Percentiles rank a stretch among this genome's conserved stretches.
These are phyloP conservation scores for Apostichopus parvimensis DNA, from an alignment of 35 echinoderm and acorn worm genomes.

Conservation along the genomic window DNA sequence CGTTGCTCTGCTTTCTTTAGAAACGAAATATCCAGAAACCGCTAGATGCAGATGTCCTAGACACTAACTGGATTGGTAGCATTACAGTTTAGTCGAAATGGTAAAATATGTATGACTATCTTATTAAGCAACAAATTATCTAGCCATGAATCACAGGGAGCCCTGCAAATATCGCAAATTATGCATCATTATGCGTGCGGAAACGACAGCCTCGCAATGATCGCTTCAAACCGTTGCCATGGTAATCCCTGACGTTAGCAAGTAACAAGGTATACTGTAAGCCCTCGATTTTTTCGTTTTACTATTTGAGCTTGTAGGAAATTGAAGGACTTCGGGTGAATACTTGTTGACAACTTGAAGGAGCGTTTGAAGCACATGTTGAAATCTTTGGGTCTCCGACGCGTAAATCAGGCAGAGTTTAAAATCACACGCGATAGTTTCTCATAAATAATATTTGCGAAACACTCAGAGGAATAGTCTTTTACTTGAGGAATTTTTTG, in stretches of 20 bases:
- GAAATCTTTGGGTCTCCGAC: background rate
- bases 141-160: background rate
- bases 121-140: too few species aligned
- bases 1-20: too few species aligned
- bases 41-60: too few species aligned
- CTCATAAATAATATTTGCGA: background rate
- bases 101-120: background rate
- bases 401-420: background rate
- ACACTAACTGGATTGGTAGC: too few species aligned
- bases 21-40: too few species aligned
- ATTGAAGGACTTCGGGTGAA: conserved; percentile 10
- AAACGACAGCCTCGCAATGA: background rate
- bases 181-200: background rate
- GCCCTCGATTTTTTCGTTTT: background rate
- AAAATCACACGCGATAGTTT: background rate
- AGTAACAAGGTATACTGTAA: background rate
- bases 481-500: background rate
- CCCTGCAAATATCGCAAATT: background rate
- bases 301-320: background rate
- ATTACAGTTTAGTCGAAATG: too few species aligned
- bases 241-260: background rate
- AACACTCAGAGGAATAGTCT: background rate
- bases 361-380: conserved; percentile 1
- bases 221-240: background rate
- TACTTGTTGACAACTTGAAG: conserved; percentile 18